A percentile compares a stretch with the other conserved stretches of the same genome.
Evolutionary conservation across 2,113 vertebrate genomes (phyloP).

Genomic region (Heterotilapia buettikoferi): DNA sequence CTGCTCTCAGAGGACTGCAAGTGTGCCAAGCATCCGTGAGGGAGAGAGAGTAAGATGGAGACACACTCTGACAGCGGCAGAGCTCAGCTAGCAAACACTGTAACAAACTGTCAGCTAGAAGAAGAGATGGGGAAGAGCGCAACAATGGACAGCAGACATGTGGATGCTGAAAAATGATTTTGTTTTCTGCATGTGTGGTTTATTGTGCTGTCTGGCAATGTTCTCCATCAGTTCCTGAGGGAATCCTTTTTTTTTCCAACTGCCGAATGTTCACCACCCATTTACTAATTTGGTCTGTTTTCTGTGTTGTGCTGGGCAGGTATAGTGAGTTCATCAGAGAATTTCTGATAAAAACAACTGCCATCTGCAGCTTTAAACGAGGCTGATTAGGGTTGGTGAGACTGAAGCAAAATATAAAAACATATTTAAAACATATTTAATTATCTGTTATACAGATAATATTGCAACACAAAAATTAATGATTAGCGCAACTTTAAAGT

Average conservation of each 20-base stretch:
- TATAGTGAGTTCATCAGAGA: background rate
- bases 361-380: background rate
- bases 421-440: background rate
- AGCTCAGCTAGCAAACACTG: background rate
- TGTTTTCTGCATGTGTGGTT: background rate
- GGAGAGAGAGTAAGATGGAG: background rate
- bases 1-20: conserved; percentile 11
- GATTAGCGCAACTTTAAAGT: background rate
- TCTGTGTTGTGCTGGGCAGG: background rate
- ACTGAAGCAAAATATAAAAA: background rate
- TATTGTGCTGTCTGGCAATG: background rate
- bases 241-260: background rate
- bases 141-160: background rate
- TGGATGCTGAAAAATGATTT: background rate
- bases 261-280: background rate
- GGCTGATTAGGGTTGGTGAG: background rate
- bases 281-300: background rate
- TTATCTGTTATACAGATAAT: background rate
- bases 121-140: background rate
- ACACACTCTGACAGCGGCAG: background rate
- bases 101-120: conserved; percentile 8
- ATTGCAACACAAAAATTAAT: background rate
- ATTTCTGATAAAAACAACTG: background rate
- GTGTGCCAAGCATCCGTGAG: background rate
- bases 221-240: background rate